Percentiles rank a stretch among this genome's conserved stretches.
These are phyloP conservation scores for Argyrosomus regius DNA, from an alignment of 2,797 vertebrate species.

Conservation along the genomic window DNA sequence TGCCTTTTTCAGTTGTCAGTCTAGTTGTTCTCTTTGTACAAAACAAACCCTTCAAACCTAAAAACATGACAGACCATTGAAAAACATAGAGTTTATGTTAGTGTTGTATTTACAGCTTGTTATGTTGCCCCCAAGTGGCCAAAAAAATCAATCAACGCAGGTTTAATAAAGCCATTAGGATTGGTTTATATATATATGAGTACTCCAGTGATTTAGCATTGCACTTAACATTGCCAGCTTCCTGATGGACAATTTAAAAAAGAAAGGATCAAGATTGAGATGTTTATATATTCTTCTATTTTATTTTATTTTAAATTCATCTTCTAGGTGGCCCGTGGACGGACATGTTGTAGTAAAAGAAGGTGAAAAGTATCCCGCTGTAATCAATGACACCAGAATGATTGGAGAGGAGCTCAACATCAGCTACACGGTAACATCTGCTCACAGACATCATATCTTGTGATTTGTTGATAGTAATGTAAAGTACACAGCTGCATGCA, in stretches of 20 bases:
- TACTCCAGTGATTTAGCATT: background rate
- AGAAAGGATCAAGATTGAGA: background rate
- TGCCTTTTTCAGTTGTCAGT: no score
- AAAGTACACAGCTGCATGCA: background rate
- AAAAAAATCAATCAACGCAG: background rate
- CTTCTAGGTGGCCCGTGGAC: conserved; percentile 78
- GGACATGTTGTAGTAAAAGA: conserved; percentile 88
- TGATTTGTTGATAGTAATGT: background rate
- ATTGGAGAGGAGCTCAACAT: conserved; percentile 92
- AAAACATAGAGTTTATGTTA: background rate
- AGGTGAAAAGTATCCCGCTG: conserved; percentile 85
- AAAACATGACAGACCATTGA: no score
- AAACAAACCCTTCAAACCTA: no score
- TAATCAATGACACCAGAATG: conserved; percentile 88
- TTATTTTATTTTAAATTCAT: background rate
- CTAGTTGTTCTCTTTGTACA: no score
- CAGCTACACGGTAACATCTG: conserved; percentile 88
- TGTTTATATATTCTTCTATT: background rate
- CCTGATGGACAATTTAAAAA: background rate
- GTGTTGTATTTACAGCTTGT: background rate
- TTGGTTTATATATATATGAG: background rate
- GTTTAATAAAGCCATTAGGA: background rate
- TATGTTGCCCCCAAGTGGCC: background rate
- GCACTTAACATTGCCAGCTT: background rate
- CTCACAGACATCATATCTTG: background rate